Evolutionary conservation across 2,113 vertebrate genomes (phyloP), one percentile per base, ranked within the genome.

Genomic region (Plotosus lineatus): DNA sequence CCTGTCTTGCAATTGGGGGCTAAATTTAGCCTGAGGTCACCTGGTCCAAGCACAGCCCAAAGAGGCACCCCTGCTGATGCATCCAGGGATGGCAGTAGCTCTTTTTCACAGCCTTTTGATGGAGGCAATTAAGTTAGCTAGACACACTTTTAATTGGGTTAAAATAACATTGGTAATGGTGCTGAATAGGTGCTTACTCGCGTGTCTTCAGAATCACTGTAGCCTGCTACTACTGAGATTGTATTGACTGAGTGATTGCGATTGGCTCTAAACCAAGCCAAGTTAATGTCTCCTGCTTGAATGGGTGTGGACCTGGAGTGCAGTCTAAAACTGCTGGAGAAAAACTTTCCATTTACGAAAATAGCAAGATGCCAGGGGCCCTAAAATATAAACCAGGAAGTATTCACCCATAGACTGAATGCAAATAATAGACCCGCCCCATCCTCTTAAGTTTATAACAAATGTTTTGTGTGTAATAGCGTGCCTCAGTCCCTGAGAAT

Each of bases 61-160:
- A 1, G 11, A 81, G 79, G 42, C 71, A 40, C 23, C 23, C 19
- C 78, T 60, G 23, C 46, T 73, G 31, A 23, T 40, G 50, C 36
- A 76, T 84, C 78, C 42, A 72, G 68, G 11, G 31, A 28, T 44
- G 31, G 65, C 21, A 66, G 48, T 26, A 79, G 58, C 6, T 69
- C 44, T 82, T 75, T 87, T 61, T 75, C 56, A 83, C 55, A 85
- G 63, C 56, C 84, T 82, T 85, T 77, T 82, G 76, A 87, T 66
- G 76, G 61, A 66, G 86, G 81, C 79, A 87, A 89, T 90, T 90
- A 90, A 86, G 68, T 88, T 71, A 83, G 68, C 88, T 89, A 89
- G 92, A 92, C 89, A 90, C 91, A 92, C 90, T 88, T 88, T 86
- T 90, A 88, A 90, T 91, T 91, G 90, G 85, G 87, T 79, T 90